A percentile compares a stretch with the other conserved stretches of the same genome.
Conservation (phyloP, 2,113 vertebrate species). For the Gallinago media region DNA sequence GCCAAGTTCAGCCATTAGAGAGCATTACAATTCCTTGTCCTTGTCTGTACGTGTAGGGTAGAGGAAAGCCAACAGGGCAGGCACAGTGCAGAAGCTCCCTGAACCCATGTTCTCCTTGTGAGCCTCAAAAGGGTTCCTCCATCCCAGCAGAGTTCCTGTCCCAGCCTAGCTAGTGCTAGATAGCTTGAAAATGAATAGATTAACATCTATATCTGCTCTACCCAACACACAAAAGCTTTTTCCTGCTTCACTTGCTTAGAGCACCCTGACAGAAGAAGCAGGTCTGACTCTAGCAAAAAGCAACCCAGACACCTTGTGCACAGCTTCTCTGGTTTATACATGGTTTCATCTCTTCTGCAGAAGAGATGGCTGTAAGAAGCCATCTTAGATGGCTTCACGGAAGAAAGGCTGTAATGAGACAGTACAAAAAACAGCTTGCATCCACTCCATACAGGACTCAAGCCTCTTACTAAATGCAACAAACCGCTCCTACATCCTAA, state of each 20-base stretch:
- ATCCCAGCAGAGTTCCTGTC: not conserved
- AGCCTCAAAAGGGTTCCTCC: not conserved
- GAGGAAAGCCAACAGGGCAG: not conserved
- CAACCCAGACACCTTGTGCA: not conserved
- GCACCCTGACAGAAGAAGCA: not conserved
- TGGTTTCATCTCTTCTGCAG: not conserved
- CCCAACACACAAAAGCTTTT: not conserved
- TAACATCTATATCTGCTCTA: not conserved
- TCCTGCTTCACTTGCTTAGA: not conserved
- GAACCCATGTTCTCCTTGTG: not conserved
- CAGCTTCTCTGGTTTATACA: not conserved
- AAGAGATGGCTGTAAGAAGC: too few species aligned
- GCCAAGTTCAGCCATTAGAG: not conserved
- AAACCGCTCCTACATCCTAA: not conserved
- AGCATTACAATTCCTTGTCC: not conserved
- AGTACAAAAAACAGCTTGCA: not conserved
- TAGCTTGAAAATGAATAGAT: not conserved
- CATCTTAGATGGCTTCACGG: not conserved
- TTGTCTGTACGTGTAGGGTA: not conserved
- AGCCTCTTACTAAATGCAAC: not conserved
- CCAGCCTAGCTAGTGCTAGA: not conserved
- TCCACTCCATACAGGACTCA: not conserved
- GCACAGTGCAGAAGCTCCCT: not conserved
- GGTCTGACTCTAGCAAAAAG: not conserved
- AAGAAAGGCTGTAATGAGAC: not conserved